Evolutionary conservation across 2,797 vertebrate genomes (phyloP).

Genomic region (Peromyscus aztecus): DNA sequence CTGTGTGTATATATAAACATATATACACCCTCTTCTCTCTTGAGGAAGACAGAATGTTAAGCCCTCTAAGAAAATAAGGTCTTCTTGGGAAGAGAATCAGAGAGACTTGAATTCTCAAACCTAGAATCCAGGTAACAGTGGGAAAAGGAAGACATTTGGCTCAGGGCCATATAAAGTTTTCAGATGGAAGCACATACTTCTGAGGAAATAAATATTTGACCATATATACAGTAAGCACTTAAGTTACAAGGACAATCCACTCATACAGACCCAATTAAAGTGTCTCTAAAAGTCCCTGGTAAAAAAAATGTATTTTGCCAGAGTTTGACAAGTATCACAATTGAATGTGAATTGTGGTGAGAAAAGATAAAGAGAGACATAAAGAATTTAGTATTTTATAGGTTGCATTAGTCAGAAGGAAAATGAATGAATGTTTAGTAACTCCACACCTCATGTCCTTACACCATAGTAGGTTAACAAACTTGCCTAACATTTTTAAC

Average conservation of each 20-base stretch:
- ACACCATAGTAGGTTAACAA: not conserved
- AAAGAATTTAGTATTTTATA: not conserved
- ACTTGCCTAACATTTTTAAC: not conserved
- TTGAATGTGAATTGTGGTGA: not conserved
- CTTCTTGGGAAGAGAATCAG: not conserved
- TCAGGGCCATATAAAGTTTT: not conserved
- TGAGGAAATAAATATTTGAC: not conserved
- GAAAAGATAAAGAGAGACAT: not conserved
- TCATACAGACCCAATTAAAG: not conserved
- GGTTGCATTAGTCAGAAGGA: not conserved
- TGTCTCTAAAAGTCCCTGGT: not conserved
- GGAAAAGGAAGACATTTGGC: not conserved
- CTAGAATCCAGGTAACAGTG: not conserved
- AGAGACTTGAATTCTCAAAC: not conserved
- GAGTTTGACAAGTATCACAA: not conserved
- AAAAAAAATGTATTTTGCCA: conserved; percentile 28
- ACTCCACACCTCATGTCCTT: not conserved
- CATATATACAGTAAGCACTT: not conserved
- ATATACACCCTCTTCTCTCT: not conserved
- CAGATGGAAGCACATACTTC: not conserved
- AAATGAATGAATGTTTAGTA: not conserved
- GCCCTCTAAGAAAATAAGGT: not conserved
- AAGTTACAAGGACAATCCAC: not conserved
- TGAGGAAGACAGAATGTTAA: not conserved
- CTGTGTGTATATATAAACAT: not conserved